Evolutionary conservation across 2,888 invertebrate species (phyloP), one percentile per base, ranked within the genome.

Genomic region (Pheosia tremula): DNA sequence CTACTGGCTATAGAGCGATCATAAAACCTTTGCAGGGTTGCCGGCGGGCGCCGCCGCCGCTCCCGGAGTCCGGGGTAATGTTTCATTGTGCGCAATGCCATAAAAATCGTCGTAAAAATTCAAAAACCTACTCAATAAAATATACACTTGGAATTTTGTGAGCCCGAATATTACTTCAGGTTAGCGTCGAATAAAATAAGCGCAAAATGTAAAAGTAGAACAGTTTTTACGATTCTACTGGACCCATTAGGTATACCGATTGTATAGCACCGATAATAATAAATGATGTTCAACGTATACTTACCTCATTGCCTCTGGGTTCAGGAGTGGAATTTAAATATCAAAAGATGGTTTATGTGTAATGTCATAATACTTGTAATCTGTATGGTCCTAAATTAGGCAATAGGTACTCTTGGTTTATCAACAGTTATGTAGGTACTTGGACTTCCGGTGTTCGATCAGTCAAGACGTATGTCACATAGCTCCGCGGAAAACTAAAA

Each of bases 81-180:
- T 87, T 90, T 90, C 85, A 89, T 88, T 90, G 88, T 89, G 86
- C 82, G 85, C 87, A 87, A 85, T 83, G 83, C 85, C 74, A 86
- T 89, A 89, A 90, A 85, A 89, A 85, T 89, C 67, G 82, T 84
- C 88, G 83, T 90, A 89, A 89, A 89, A 88, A 86, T 87, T 81
- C 87, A 88, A 87, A 89, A 88, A 85, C 85, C 86, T 85, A 85
- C 87, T 88, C 86, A 86, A 89, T 91, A 89, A 90, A 90, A 87
- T 81, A 81, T 85, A 85, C 82, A 86, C 83, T 89, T 84, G 83
- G 82, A 88, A 85, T 86, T 89, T 87, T 84, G 85, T 82, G 82
- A 82, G 81, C 78, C 78, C 78, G 77, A 84, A 86, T 87, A 88
- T 87, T 85, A 84, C 78, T 84, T 78, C 77, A 80, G 80, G 82